Conservation (phyloP, 2,797 vertebrate species). For the Sebastiscus tertius region DNA sequence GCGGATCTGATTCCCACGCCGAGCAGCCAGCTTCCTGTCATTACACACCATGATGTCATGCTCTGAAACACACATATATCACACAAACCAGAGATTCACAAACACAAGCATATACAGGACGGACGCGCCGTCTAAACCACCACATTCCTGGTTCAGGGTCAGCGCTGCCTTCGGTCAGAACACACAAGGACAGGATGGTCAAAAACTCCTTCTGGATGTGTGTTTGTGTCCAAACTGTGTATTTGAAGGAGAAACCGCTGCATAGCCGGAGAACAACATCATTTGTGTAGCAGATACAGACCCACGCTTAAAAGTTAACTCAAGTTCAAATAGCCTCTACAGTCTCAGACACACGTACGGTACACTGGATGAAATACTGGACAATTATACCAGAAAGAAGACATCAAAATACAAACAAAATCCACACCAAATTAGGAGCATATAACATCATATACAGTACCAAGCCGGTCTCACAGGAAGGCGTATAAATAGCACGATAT, state of each 20-base stretch:
- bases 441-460: no score
- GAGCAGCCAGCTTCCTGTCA: constrained; percentile 22
- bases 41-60: constrained; percentile 51
- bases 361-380: no score
- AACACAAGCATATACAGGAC: constrained; percentile 15
- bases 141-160: constrained; percentile 55
- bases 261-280: constrained; percentile 51
- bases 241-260: constrained; percentile 66
- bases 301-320: constrained; percentile 11
- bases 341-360: background rate
- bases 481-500: no score
- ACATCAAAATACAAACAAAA: background rate
- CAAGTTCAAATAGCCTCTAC: background rate
- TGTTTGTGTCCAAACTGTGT: constrained; percentile 49
- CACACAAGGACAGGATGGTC: constrained; percentile 37
- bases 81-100: constrained; percentile 21
- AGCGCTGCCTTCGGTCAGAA: constrained; percentile 40
- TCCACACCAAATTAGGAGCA: no score
- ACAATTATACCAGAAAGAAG: no score
- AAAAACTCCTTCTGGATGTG: constrained; percentile 19
- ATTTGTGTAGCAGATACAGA: constrained; percentile 31
- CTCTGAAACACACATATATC: constrained; percentile 30
- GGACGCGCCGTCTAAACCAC: constrained; percentile 48
- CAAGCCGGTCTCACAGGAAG: no score
- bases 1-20: constrained; percentile 14